Conservation (phyloP, 2,113 vertebrate species). For the Mobula hypostoma region DNA sequence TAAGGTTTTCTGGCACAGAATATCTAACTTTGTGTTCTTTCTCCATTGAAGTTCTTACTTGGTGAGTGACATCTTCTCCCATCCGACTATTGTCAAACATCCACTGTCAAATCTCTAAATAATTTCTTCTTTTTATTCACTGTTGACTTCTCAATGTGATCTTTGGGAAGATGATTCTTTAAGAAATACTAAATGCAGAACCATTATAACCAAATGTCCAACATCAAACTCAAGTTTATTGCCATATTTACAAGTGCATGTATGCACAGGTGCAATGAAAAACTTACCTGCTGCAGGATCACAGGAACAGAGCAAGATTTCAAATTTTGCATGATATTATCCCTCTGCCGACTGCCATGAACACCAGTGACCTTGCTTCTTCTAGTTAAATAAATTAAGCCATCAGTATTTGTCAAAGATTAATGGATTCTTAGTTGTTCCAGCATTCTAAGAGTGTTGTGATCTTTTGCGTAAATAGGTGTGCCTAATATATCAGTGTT, state of each 20-base stretch:
- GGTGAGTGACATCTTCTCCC: background rate
- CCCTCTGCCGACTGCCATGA: background rate
- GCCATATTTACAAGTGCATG: too few species aligned
- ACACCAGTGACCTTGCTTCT: background rate
- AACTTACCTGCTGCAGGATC: too few species aligned
- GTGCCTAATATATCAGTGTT: too few species aligned
- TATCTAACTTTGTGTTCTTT: background rate
- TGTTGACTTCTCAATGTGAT: background rate
- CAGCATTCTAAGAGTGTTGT: background rate
- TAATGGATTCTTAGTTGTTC: background rate
- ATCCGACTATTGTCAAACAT: background rate
- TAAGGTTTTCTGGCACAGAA: background rate
- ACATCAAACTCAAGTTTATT: too few species aligned
- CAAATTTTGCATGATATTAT: background rate
- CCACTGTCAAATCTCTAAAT: background rate
- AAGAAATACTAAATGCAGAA: background rate
- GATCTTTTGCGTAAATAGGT: background rate
- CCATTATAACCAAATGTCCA: background rate
- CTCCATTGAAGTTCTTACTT: background rate
- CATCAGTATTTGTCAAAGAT: background rate
- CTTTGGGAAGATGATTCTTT: background rate
- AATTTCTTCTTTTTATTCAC: background rate
- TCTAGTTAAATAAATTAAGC: background rate
- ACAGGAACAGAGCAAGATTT: background rate
- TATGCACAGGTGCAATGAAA: too few species aligned